Conservation (phyloP, 2,797 vertebrate species). For the Garrulus glandarius region DNA sequence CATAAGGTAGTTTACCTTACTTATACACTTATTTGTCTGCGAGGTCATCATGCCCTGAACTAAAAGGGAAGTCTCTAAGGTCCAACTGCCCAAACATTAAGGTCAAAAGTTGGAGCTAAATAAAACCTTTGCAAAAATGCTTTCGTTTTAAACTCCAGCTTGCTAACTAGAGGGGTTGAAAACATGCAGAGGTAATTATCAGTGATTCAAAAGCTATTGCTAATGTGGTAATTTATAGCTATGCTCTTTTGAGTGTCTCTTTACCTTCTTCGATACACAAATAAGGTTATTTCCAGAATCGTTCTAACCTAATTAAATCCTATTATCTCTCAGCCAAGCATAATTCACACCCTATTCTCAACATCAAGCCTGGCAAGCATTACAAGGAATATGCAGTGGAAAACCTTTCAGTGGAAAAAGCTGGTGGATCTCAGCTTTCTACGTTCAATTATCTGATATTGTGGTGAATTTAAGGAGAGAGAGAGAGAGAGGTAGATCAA, state of each 20-base stretch:
- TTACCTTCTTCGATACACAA: not conserved
- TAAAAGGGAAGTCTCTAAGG: not conserved
- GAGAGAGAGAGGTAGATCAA: not conserved
- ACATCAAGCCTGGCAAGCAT: not conserved
- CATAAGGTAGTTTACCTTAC: not conserved
- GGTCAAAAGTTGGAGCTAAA: not conserved
- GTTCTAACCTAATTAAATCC: not conserved
- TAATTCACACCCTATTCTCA: not conserved
- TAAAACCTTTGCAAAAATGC: not conserved
- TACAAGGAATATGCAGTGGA: not conserved
- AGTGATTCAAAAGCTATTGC: not conserved
- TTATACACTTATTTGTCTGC: not conserved
- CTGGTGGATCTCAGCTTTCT: not conserved
- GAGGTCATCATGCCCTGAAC: not conserved
- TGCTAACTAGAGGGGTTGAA: not conserved
- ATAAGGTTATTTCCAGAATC: constrained; percentile 4
- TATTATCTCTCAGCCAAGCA: not conserved
- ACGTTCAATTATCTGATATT: not conserved
- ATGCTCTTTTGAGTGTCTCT: not conserved
- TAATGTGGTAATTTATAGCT: not conserved
- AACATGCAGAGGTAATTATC: not conserved
- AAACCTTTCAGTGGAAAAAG: not conserved
- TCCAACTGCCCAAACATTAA: not conserved
- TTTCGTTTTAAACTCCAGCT: not conserved
- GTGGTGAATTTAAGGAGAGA: not conserved